Percentiles rank a stretch among this genome's conserved stretches.
Evolutionary conservation across 2,113 vertebrate genomes (phyloP).

Genomic region (Halcyon senegalensis): DNA sequence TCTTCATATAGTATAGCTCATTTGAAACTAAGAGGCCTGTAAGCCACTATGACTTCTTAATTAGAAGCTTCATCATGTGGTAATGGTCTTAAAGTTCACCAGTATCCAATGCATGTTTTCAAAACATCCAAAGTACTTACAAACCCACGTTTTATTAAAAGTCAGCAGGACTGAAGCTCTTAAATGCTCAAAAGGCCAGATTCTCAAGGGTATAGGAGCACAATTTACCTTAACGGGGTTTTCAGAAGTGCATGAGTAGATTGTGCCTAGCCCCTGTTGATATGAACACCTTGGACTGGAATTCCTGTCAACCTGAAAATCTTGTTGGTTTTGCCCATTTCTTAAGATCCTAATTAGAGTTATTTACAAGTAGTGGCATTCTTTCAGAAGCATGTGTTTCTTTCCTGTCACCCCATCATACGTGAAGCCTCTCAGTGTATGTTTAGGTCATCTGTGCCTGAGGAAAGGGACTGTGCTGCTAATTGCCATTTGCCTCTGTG

Average conservation of each 20-base stretch:
- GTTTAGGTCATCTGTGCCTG: background rate
- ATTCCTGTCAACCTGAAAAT: background rate
- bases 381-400: background rate
- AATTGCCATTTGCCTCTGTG: background rate
- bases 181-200: background rate
- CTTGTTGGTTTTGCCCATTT: background rate
- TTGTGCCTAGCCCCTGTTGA: background rate
- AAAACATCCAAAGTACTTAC: background rate
- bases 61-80: background rate
- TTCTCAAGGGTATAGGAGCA: background rate
- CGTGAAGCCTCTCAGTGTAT: background rate
- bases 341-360: background rate
- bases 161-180: background rate
- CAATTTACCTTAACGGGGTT: background rate
- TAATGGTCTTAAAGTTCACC: background rate
- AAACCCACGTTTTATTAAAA: background rate
- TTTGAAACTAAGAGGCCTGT: background rate
- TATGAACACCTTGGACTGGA: background rate
- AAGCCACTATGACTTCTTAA: background rate
- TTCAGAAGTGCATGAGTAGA: background rate
- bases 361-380: background rate
- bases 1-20: background rate
- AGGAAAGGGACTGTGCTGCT: background rate
- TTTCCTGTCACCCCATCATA: background rate
- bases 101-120: background rate